Conservation (phyloP, 2,797 vertebrate genomes). For the Sylvia borin region DNA sequence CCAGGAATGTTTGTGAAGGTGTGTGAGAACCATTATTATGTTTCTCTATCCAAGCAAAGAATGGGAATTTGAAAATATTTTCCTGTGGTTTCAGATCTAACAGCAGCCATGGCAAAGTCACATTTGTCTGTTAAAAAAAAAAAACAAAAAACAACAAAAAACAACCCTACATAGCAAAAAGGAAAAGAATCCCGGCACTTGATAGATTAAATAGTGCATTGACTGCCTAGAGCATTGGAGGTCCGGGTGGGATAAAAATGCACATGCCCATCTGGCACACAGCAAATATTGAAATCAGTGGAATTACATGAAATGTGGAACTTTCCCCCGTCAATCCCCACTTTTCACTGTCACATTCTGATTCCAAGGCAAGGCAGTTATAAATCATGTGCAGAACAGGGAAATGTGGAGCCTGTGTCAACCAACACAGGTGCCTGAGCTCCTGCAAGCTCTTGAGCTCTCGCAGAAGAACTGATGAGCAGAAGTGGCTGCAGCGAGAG, state of each 20-base stretch:
- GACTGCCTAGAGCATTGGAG: background rate
- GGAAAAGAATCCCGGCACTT: background rate
- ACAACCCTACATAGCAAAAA: background rate
- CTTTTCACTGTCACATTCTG: background rate
- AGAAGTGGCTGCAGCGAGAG: background rate
- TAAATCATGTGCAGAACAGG: background rate
- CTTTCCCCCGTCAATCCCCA: background rate
- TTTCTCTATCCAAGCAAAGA: background rate
- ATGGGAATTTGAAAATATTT: background rate
- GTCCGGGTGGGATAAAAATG: background rate
- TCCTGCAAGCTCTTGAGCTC: background rate
- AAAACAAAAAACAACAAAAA: background rate
- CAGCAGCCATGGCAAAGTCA: background rate
- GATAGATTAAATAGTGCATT: background rate
- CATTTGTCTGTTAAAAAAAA: background rate
- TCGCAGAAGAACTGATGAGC: constrained; percentile 3
- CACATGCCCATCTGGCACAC: background rate
- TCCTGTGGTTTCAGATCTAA: background rate
- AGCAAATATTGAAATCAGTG: background rate
- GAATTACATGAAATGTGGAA: background rate
- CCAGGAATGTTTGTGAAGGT: background rate
- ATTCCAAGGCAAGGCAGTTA: background rate
- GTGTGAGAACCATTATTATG: background rate
- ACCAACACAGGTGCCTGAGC: background rate
- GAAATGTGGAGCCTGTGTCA: background rate